Evolutionary conservation across 2,113 vertebrate genomes (phyloP), one percentile per base, ranked within the genome.

Genomic region (Ancistrus triradiatus): DNA sequence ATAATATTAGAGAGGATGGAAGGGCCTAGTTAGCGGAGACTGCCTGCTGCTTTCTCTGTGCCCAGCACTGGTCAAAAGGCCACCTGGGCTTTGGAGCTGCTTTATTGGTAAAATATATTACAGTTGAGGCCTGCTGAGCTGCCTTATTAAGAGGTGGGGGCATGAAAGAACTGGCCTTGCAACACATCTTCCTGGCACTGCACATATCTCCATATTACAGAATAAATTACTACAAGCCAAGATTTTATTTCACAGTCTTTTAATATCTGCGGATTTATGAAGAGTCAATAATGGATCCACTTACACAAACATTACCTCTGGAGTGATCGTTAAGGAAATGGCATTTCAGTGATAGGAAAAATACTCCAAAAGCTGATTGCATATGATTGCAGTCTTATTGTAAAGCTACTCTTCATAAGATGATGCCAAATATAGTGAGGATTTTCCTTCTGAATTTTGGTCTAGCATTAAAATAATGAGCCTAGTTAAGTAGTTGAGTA

Each of bases 1-100:
- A 83, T 90, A 88, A 90, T 86, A 88, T 84, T 83, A 88, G 85
- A 88, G 87, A 84, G 84, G 70, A 69, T 63, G 70, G 67, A 63
- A 79, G 81, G 83, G 83, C 79, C 85, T 77, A 86, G 78, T 80
- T 80, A 82, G 85, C 79, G 74, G 75, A 81, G 78, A 83, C 47
- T 69, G 79, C 81, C 74, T 84, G 80, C 83, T 86, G 69, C 77
- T 68, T 66, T 83, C 78, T 40, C n/a, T 74, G 75, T 48, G 74
- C 77, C 79, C 80, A 85, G 79, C 48, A 58, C 62, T 80, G 85
- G 80, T 83, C 76, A 82, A 79, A 62, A 77, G 69, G 24, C 68
- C 43, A 78, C 67, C 46, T 80, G 76, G 78, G 80, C 82, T 72
- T 73, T 84, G 81, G 80, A 78, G 81, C 84, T 77, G 70, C 78